Percentiles rank a stretch among this genome's conserved stretches.
Evolutionary conservation across 2,113 vertebrate species (phyloP).

Genomic region (Cardinalis cardinalis): DNA sequence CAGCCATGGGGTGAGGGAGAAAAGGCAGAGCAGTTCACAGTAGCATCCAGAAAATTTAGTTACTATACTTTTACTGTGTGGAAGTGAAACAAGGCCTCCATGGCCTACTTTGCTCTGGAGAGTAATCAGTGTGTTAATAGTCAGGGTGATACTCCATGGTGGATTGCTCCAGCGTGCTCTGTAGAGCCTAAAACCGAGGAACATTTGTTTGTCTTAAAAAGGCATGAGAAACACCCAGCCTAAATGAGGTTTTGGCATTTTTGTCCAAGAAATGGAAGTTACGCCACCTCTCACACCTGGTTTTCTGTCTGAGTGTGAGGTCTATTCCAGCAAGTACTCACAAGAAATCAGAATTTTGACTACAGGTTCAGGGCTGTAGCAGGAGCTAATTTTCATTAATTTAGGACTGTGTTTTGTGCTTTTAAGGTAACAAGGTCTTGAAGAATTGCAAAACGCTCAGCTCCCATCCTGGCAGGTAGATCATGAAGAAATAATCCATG

Average conservation of each 20-base stretch:
- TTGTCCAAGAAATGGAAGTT: neutral
- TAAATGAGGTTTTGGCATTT: neutral
- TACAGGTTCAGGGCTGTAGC: neutral
- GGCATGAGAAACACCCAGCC: neutral
- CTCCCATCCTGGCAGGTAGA: neutral
- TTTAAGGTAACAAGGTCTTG: neutral
- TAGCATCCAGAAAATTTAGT: neutral
- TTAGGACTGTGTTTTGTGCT: neutral
- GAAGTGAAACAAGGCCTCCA: neutral
- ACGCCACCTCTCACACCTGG: neutral
- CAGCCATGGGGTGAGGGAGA: neutral
- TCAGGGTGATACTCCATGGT: neutral
- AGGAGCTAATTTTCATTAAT: neutral
- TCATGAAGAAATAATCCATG: neutral
- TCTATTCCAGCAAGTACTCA: neutral
- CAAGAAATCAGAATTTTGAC: neutral
- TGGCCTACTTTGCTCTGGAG: neutral
- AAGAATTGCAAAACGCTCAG: neutral
- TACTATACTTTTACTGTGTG: neutral
- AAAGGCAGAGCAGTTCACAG: neutral
- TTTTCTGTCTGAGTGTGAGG: neutral
- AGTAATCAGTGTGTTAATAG: neutral
- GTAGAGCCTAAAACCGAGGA: fast-evolving
- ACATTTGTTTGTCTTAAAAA: neutral
- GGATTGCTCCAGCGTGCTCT: neutral